These are phyloP conservation scores for Heteromyza rotundicornis DNA, from an alignment of 2,888 invertebrate species.

Conservation along the genomic window DNA sequence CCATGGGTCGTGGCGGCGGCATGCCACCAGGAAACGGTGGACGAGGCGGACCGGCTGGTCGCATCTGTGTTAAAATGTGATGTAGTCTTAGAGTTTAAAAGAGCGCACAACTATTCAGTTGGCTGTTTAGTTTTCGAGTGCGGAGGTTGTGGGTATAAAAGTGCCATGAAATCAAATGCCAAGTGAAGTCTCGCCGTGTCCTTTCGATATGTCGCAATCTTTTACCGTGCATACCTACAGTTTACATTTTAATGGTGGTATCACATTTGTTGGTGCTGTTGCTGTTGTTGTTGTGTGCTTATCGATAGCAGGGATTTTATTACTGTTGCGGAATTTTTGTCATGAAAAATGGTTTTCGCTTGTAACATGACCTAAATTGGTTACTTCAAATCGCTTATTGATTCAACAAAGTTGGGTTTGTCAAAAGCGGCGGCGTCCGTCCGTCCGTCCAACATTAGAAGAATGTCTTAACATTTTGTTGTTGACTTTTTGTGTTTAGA, in stretches of 20 bases:
- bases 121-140: no score
- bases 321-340: constrained; percentile 54
- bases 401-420: constrained; percentile 58
- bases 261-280: constrained; percentile 38
- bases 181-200: not conserved
- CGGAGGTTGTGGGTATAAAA: constrained; percentile 43
- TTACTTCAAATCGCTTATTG: constrained; percentile 58
- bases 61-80: constrained; percentile 49
- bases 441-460: not conserved
- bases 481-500: constrained; percentile 11
- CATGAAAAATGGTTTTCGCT: constrained; percentile 51
- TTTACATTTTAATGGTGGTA: constrained; percentile 18
- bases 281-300: constrained; percentile 49
- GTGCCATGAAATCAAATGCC: constrained; percentile 51
- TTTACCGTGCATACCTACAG: constrained; percentile 15
- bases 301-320: constrained; percentile 42
- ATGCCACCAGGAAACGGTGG: constrained; percentile 52
- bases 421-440: constrained; percentile 10
- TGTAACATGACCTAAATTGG: constrained; percentile 61
- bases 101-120: constrained; percentile 36
- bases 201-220: not conserved
- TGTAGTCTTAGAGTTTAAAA: no score
- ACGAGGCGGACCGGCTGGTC: constrained; percentile 49
- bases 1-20: constrained; percentile 52
- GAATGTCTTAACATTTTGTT: not conserved